Base-by-base conservation (phyloP, 2,888 invertebrate genomes). In the Drosophila fulvimacula region DNA sequence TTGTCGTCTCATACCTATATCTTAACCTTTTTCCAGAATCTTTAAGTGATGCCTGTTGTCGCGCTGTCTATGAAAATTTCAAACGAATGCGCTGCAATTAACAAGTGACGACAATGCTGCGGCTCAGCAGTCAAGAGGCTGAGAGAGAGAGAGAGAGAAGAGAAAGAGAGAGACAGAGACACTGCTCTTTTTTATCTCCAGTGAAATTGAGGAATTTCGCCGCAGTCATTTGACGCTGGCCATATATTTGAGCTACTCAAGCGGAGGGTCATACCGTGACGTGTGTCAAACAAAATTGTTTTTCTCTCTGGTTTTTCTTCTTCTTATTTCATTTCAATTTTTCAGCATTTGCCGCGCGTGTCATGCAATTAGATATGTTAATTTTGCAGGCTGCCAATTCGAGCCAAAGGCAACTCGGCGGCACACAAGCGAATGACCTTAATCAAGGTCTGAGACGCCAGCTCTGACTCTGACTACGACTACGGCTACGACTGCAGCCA, bases 401-500 rank as follows among this genome's bases (percentile, higher is more conserved):
- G 38, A 19, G 30, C n/a, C 58, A 36, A 42, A 42, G 57, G 46
- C 66, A 62, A 65, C 15, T 2, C 39, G 59, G 70, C 70, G 63
- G 52, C 67, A 62, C 55, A 71, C 65, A 87, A 89, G 91, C 89
- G 90, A 91, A 91, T 91, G 91, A 91, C 91, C 91, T 91, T 85
- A 90, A 90, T 91, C 91, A 91, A 91, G 91, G 91, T 87, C 90
- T 89, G 70, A 75, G 81, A 75, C 80, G 77, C 76, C 64, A 83
- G 52, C 68, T 36, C 48, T 15, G 49, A 34, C 58, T 57, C 27
- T 13, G n/a, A 36, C 55, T 60, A 17, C 15, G n/a, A 24, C 53
- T 56, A 1, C 19, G 42, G n/a, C n/a, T n/a, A n/a, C n/a, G n/a
- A n/a, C n/a, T n/a, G n/a, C n/a, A 46, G 13, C 5, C 55, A 56